Percentiles rank a stretch among this genome's conserved stretches.
Conservation (phyloP, 2,888 invertebrate species). For the Minunthozetes semirufus region DNA sequence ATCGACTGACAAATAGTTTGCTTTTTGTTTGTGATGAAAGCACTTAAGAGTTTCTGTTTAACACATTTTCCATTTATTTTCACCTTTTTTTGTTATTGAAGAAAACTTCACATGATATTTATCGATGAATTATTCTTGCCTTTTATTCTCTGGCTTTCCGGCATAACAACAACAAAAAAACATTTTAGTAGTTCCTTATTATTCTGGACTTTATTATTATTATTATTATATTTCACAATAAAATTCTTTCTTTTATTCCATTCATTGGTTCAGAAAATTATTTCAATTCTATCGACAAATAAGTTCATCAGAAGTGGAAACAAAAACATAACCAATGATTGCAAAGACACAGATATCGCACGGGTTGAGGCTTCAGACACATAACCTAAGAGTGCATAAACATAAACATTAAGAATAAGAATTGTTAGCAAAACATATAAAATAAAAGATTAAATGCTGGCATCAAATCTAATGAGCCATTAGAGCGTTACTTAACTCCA, state of each 20-base stretch:
- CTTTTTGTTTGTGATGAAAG: neutral
- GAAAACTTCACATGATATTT: neutral
- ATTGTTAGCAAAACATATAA: neutral
- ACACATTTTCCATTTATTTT: neutral
- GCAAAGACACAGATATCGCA: neutral
- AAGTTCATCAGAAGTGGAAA: neutral
- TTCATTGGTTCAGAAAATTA: slow-evolving; percentile 8
- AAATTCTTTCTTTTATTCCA: neutral
- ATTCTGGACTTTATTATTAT: neutral
- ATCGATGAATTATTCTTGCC: neutral
- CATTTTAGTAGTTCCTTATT: neutral
- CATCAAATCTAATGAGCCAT: slow-evolving; percentile 24
- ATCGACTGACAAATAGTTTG: neutral
- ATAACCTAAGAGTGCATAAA: neutral
- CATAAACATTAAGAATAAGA: neutral
- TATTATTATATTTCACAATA: neutral
- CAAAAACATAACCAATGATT: slow-evolving; percentile 13
- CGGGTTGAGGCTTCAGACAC: neutral
- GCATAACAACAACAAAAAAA: neutral
- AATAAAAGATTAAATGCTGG: slow-evolving; percentile 1
- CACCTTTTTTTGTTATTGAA: neutral
- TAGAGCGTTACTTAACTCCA: neutral
- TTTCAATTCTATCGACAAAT: neutral
- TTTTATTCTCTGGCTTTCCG: neutral
- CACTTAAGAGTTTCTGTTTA: slow-evolving; percentile 1